Evolutionary conservation across 2,113 vertebrate species (phyloP), one percentile per base, ranked within the genome.

Genomic region (Marmota flaviventris): DNA sequence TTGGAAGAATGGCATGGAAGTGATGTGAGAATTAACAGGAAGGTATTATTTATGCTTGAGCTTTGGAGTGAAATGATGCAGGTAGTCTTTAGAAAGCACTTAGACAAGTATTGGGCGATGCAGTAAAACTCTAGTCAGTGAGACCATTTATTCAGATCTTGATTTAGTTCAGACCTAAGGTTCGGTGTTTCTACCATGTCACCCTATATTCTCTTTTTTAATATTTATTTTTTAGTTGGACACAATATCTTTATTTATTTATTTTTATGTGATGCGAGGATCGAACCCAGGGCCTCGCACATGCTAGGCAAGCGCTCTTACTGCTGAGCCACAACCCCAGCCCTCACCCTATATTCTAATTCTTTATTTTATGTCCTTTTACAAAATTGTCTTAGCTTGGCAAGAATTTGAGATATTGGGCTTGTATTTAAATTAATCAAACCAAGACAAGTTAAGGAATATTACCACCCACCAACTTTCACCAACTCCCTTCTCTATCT

Each of bases 141-240:
- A 90, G 34, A 87, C 14, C 4, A 34, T 79, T 96, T 86, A 77
- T 53, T 12, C 34, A 53, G 24, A 94, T 89, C 61, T 89, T 94
- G 32, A 86, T 90, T 83, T 94, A 45, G 2, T 79, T 29, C 34
- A 82, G 13, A 56, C 25, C 8, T 82, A 78, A 86, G 25, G 27
- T 83, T 10, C 61, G 72, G 2, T 78, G 48, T 53, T 32, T 94
- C 32, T 53, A 65, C 13, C 4, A 37, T 29, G 48, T 86, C 17
- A 86, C 32, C 69, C 51, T 92, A 32, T 56, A 85, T 94, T 75
- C 65, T 69, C 45, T 45, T 45, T 45, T 45, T 45, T 45, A 45
- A 45, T 45, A 45, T 45, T 45, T 45, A 45, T 45, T 45, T 45
- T 45, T 45, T 45, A 45, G 45, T 45, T 45, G 45, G 45, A 45